These are phyloP conservation scores for Campoplex capitator DNA, from an alignment of 2,888 invertebrate species.

Conservation along the genomic window DNA sequence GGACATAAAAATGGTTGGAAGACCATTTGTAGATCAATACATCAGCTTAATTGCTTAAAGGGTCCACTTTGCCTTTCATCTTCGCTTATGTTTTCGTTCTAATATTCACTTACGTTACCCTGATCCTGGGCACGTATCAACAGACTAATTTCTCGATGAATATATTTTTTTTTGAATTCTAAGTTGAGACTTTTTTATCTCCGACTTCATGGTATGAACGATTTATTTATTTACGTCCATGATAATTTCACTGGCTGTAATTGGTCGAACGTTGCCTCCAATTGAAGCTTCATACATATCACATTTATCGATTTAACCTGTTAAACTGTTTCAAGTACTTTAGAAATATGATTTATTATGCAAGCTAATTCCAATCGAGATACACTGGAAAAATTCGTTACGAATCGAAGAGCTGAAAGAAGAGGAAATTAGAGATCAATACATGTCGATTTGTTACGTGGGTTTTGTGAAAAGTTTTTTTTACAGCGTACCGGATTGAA, in stretches of 20 bases:
- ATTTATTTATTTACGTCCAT: not conserved
- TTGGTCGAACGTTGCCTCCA: not conserved
- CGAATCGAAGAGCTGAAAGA: not conserved
- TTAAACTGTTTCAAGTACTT: not conserved
- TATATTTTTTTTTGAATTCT: not conserved
- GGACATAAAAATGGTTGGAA: too few relatives aligned
- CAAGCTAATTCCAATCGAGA: not conserved
- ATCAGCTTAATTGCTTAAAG: too few relatives aligned
- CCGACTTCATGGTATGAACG: not conserved
- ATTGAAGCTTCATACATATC: not conserved
- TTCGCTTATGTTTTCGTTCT: not conserved
- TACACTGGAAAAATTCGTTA: not conserved
- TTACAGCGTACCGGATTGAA: not conserved
- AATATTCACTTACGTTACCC: not conserved
- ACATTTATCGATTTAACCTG: not conserved
- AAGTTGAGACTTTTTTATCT: not conserved
- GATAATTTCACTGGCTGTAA: not conserved
- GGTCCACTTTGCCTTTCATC: too few relatives aligned
- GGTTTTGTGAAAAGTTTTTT: not conserved
- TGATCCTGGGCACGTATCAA: too few relatives aligned
- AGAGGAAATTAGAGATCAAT: not conserved
- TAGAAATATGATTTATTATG: not conserved
- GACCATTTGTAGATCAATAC: too few relatives aligned
- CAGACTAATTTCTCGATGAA: not conserved
- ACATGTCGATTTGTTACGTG: not conserved